Evolutionary conservation across 2,113 vertebrate species (phyloP).

Genomic region (Hemibagrus wyckioides): DNA sequence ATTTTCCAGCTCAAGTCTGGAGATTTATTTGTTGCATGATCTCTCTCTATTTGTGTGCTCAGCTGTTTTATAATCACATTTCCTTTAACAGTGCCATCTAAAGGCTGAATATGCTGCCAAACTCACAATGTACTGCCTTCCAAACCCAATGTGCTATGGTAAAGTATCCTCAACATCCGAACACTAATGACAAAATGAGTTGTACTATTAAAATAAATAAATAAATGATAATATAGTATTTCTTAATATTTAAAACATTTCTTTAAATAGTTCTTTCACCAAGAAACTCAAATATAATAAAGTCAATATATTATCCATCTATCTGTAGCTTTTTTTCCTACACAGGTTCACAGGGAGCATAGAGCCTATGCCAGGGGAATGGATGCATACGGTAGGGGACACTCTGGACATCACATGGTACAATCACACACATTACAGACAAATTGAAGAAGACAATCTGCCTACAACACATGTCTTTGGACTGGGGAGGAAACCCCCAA

Average conservation of each 20-base stretch:
- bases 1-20: not conserved
- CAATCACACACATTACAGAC: too few relatives aligned
- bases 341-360: too few relatives aligned
- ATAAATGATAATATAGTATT: too few relatives aligned
- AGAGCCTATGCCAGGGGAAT: too few relatives aligned
- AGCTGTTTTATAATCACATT: not conserved
- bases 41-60: not conserved
- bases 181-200: not conserved
- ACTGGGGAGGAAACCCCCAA: too few relatives aligned
- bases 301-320: too few relatives aligned
- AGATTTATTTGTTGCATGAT: not conserved
- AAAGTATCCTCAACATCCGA: not conserved
- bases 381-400: too few relatives aligned
- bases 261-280: not conserved
- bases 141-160: not conserved
- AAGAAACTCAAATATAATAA: not conserved
- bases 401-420: too few relatives aligned
- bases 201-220: not conserved
- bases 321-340: too few relatives aligned
- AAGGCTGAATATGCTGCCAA: not conserved
- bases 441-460: too few relatives aligned
- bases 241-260: not conserved
- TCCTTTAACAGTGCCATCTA: not conserved
- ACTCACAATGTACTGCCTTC: not conserved
- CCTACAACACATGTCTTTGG: too few relatives aligned